phyloP scores from a whole-genome alignment of 2,888 invertebrate genomes.

The Mythimna pallens region DNA sequence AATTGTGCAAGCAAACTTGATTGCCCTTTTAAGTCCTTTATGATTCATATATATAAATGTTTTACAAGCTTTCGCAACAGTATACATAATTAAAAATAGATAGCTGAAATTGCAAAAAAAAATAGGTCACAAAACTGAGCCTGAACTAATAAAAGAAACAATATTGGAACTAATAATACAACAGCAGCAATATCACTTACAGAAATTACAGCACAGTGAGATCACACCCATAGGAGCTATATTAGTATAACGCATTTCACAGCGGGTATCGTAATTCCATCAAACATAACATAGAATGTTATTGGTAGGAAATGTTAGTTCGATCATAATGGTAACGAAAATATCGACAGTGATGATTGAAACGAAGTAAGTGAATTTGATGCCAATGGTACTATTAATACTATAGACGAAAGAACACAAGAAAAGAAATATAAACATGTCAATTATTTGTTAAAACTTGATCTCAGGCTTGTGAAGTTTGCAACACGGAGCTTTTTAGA shows the following conservation, averaged over 20 bases:
- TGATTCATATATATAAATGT: conserved; percentile 16
- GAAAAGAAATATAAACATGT: conserved; percentile 48
- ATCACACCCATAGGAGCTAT: conserved; percentile 80
- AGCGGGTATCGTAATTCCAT: conserved; percentile 79
- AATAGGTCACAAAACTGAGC: conserved; percentile 43
- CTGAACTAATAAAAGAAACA: conserved; percentile 50
- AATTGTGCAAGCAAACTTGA: conserved; percentile 36
- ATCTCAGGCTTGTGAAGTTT: conserved; percentile 25
- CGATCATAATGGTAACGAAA: conserved; percentile 69
- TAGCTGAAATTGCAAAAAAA: conserved; percentile 40
- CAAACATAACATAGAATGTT: conserved; percentile 73
- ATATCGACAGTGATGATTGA: conserved; percentile 68
- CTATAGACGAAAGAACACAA: conserved; percentile 56
- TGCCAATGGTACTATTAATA: conserved; percentile 56
- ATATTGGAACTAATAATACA: conserved; percentile 59
- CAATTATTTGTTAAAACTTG: conserved; percentile 51
- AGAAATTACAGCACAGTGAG: conserved; percentile 70
- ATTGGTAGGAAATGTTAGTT: conserved; percentile 74
- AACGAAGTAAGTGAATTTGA: conserved; percentile 52
- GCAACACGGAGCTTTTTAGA: conserved; percentile 18
- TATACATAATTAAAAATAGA: background rate
- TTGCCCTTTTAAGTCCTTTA: conserved; percentile 7
- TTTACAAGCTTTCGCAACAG: conserved; percentile 3
- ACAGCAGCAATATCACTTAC: conserved; percentile 65
- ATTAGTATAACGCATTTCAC: conserved; percentile 79